Evolutionary conservation across 1,140 invertebrate species (phyloP).

Genomic region (Melitaea cinxia): DNA sequence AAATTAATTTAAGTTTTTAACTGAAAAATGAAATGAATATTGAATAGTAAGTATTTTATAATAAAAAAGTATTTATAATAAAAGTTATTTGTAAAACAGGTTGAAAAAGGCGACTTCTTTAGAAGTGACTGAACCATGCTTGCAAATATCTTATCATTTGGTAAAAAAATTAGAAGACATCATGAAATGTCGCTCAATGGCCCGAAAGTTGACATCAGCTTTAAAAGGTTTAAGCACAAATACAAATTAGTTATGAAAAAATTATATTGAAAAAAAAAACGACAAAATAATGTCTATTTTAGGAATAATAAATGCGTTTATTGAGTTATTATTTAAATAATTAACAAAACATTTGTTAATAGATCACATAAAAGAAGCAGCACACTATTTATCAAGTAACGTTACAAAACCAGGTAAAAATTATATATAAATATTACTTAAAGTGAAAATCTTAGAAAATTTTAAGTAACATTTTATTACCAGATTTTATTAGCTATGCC

Average conservation of each 20-base stretch:
- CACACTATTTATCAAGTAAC: conserved; percentile 55
- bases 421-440: too few species aligned
- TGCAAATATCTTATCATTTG: conserved; percentile 43
- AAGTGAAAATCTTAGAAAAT: background rate
- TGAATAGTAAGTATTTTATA: background rate
- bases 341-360: too few species aligned
- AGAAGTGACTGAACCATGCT: conserved; percentile 45
- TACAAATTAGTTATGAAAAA: background rate
- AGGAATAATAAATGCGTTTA: too few species aligned
- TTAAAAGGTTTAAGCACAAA: conserved; percentile 58
- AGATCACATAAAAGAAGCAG: conserved; percentile 60
- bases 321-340: too few species aligned
- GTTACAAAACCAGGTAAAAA: conserved; percentile 67
- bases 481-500: too few species aligned
- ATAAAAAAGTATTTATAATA: too few species aligned
- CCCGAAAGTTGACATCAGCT: conserved; percentile 55
- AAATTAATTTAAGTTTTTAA: too few species aligned
- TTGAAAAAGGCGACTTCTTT: conserved; percentile 52
- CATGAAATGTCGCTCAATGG: conserved; percentile 52
- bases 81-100: too few species aligned
- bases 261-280: conserved; percentile 12
- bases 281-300: too few species aligned
- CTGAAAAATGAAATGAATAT: too few species aligned
- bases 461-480: conserved; percentile 8
- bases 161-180: conserved; percentile 59